Conservation (phyloP, 2,888 invertebrate species). For the Drosophila incognita region DNA sequence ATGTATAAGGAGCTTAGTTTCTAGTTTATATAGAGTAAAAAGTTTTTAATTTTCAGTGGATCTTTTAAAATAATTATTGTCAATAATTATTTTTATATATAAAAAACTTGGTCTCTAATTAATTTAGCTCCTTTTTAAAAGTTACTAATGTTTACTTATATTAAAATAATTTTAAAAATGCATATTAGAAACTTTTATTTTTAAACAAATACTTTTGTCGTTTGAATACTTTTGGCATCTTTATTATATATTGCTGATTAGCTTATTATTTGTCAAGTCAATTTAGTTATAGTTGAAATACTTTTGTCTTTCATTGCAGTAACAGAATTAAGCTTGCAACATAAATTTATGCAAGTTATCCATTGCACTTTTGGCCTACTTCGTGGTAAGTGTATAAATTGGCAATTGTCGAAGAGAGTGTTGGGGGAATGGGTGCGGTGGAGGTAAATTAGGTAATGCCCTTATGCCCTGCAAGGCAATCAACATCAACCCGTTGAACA, state of each 20-base stretch:
- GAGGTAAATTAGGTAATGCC: slow-evolving; percentile 47
- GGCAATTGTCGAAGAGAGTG: not conserved
- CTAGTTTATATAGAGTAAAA: not conserved
- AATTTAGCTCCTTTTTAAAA: not conserved
- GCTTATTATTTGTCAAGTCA: not conserved
- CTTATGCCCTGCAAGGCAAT: slow-evolving; percentile 37
- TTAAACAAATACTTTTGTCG: not conserved
- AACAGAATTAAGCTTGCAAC: slow-evolving; percentile 1
- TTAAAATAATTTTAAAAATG: not conserved
- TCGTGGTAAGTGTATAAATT: slow-evolving; percentile 28
- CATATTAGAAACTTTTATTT: not conserved
- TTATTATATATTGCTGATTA: not conserved
- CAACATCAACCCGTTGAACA: slow-evolving; percentile 30
- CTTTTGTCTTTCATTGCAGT: not conserved
- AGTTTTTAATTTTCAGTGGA: not conserved
- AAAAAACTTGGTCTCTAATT: not conserved
- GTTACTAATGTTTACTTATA: not conserved
- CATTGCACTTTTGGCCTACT: slow-evolving; percentile 68
- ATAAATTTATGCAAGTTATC: slow-evolving; percentile 6
- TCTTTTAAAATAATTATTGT: not conserved
- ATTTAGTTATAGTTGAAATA: not conserved
- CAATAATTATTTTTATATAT: not conserved
- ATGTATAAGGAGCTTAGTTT: not conserved
- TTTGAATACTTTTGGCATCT: not conserved
- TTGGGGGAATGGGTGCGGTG: not conserved